These are phyloP conservation scores for Melanerpes aurifrons DNA, from an alignment of 2,113 vertebrate genomes.

Conservation along the genomic window DNA sequence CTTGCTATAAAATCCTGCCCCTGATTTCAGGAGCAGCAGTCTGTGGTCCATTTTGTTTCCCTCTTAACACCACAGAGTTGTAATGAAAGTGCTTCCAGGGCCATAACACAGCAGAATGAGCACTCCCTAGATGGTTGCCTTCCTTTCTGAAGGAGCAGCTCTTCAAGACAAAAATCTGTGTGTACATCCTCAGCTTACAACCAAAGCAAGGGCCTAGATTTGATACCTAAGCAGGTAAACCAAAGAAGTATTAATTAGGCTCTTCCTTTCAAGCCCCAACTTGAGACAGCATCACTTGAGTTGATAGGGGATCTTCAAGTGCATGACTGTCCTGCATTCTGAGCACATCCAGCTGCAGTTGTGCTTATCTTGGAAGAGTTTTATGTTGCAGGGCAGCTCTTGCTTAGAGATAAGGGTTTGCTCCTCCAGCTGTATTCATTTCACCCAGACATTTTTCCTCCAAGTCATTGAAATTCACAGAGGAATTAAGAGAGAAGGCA, in stretches of 20 bases:
- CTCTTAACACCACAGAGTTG: not conserved
- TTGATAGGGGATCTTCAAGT: not conserved
- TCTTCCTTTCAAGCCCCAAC: not conserved
- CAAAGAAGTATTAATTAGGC: not conserved
- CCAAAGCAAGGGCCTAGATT: not conserved
- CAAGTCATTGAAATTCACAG: not conserved
- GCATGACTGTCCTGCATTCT: constrained; percentile 11
- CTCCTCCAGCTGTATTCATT: not conserved
- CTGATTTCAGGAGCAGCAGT: not conserved
- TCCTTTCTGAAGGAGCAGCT: not conserved
- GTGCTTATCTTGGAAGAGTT: not conserved
- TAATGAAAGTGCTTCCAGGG: not conserved
- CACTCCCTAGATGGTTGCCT: not conserved
- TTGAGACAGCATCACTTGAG: not conserved
- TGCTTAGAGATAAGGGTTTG: not conserved
- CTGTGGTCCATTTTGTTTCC: not conserved
- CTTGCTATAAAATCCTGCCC: not conserved
- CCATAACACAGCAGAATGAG: not conserved
- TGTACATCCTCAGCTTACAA: not conserved
- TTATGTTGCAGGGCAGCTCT: not conserved
- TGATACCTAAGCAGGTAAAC: not conserved
- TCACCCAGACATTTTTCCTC: not conserved
- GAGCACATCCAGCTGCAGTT: constrained; percentile 40
- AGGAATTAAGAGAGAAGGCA: not conserved
- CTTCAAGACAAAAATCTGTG: not conserved